Conservation (phyloP, 2,888 invertebrate genomes). For the Stictocephala bisonia region DNA sequence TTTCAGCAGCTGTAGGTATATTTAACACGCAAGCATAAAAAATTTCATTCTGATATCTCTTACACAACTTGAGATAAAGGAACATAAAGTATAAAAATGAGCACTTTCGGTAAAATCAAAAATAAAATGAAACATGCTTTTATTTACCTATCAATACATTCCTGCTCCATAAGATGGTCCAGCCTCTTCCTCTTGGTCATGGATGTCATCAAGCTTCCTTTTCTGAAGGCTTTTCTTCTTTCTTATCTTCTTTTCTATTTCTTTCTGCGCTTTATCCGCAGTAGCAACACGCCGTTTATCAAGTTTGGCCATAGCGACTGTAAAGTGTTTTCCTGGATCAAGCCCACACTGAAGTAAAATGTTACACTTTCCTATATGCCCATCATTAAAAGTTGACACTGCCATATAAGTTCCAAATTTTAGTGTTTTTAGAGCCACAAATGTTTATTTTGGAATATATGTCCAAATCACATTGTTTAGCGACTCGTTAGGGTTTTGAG, state of each 20-base stretch:
- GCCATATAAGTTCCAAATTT: not conserved
- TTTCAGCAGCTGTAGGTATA: too few relatives aligned
- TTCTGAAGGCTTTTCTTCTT: conserved; percentile 21
- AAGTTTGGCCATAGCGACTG: not conserved
- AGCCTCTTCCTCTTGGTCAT: conserved; percentile 22
- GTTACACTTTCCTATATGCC: conserved; percentile 22
- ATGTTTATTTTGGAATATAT: not conserved
- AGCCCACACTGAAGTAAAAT: conserved; percentile 10
- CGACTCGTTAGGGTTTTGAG: not conserved
- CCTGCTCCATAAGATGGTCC: conserved; percentile 14
- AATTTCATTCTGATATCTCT: conserved; percentile 34
- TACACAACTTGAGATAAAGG: conserved; percentile 23
- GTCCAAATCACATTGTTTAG: not conserved
- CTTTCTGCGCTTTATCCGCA: conserved; percentile 24
- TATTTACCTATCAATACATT: conserved; percentile 5
- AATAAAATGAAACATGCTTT: conserved; percentile 12
- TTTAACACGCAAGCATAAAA: too few relatives aligned
- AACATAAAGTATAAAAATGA: conserved; percentile 24
- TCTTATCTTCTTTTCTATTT: conserved; percentile 28
- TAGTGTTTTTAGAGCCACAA: not conserved
- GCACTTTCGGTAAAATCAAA: conserved; percentile 24
- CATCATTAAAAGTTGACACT: conserved; percentile 1
- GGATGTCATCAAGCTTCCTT: conserved; percentile 25
- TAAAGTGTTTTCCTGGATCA: conserved; percentile 19
- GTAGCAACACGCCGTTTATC: conserved; percentile 2